phyloP scores from a whole-genome alignment of 2,113 vertebrate genomes.

The Furnarius figulus region DNA sequence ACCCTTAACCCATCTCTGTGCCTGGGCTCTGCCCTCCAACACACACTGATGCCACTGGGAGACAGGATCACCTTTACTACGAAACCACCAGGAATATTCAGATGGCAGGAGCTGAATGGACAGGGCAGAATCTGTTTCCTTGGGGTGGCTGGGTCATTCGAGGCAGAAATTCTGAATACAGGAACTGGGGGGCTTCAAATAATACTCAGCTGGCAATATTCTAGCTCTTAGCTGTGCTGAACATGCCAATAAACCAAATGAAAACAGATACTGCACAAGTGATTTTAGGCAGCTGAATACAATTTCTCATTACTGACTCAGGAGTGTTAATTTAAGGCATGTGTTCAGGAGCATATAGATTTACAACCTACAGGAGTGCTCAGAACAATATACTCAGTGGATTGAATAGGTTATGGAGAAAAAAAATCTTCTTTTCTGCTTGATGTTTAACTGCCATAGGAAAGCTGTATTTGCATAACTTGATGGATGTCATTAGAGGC shows the following conservation, averaged over 20 bases:
- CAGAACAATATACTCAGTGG: neutral
- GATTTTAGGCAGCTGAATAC: neutral
- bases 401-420: neutral
- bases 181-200: neutral
- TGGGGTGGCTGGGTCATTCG: neutral
- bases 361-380: neutral
- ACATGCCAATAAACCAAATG: neutral
- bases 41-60: accelerated
- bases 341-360: neutral
- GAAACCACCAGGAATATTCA: neutral
- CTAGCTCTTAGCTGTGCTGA: neutral
- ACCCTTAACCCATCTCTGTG: too few species aligned
- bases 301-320: neutral
- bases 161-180: neutral
- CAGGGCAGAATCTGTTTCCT: neutral
- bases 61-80: neutral
- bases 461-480: neutral
- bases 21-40: accelerated
- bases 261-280: neutral
- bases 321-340: neutral
- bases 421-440: neutral
- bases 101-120: neutral
- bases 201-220: neutral
- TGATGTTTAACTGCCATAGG: neutral
- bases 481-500: neutral